Evolutionary conservation across 2,797 vertebrate species (phyloP), one percentile per base, ranked within the genome.

Genomic region (Brachymystax lenok): DNA sequence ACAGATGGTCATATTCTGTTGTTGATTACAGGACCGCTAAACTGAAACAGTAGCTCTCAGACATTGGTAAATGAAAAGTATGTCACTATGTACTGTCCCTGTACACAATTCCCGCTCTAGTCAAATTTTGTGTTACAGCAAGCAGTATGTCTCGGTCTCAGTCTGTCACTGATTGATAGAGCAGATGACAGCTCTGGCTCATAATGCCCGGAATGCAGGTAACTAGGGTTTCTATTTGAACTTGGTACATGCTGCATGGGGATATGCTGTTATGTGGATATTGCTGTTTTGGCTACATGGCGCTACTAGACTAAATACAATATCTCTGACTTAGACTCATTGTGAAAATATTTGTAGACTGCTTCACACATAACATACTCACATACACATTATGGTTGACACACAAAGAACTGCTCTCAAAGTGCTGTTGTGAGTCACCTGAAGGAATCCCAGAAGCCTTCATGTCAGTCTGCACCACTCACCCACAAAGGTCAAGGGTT

Each of bases 111-210:
- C 21, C 13, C 40, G 13, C 21, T 54, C 24, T 54, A 12, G 4
- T 40, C 16, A 1, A 54, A 13, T 28, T 24, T 24, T 71, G n/a
- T 51, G 12, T 70, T 28, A 52, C n/a, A n/a, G 68, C 68, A 35
- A n/a, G 40, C 10, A 46, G 40, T 46, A 46, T 13, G 40, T 46
- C 10, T 46, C 40, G 1, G 8, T 51, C 69, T 52, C 74, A 61
- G 81, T 71, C 82, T 84, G 89, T 89, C 83, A 85, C 79, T 89
- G 86, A 90, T 83, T 90, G 88, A 89, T 89, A 86, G 78, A 69
- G 28, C 52, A 74, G 77, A 50, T n/a, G 28, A 77, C 68, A 79
- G 75, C 33, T n/a, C 14, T 24, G 56, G 66, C 56, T 71, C 78
- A 84, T 90, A 83, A 88, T 87, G 73, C 21, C 77, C 84, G 82